A percentile compares a stretch with the other conserved stretches of the same genome.
Conservation (phyloP, 2,888 invertebrate species). For the Drosophila longiperda region DNA sequence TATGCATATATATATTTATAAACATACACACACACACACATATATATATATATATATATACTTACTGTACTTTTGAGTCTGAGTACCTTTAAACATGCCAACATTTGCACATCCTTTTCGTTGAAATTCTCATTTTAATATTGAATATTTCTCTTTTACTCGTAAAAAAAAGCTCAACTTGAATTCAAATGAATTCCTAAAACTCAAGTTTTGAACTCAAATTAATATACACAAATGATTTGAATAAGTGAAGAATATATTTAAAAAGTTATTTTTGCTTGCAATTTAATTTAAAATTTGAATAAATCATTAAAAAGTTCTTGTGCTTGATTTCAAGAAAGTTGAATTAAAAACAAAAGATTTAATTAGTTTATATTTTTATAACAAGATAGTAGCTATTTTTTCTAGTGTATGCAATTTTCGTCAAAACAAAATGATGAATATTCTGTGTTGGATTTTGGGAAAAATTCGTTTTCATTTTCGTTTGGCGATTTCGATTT, state of each 20-base stretch:
- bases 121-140: not conserved
- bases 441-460: not conserved
- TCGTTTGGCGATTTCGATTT: slow-evolving; percentile 17
- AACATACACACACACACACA: slow-evolving; percentile 15
- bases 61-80: not conserved
- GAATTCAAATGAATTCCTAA: not conserved
- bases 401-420: not conserved
- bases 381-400: not conserved
- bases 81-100: slow-evolving; percentile 1
- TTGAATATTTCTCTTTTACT: not conserved
- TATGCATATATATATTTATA: not conserved
- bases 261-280: not conserved
- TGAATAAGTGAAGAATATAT: not conserved
- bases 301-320: not conserved
- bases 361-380: not conserved
- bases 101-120: slow-evolving; percentile 13
- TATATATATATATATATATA: not conserved
- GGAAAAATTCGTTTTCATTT: slow-evolving; percentile 11
- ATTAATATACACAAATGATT: not conserved
- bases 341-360: not conserved
- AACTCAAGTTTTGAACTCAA: not conserved
- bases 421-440: not conserved
- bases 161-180: not conserved
- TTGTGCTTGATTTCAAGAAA: not conserved
- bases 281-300: not conserved